A percentile compares a stretch with the other conserved stretches of the same genome.
Evolutionary conservation across 2,888 invertebrate species (phyloP).

Genomic region (Strigamia maritima): DNA sequence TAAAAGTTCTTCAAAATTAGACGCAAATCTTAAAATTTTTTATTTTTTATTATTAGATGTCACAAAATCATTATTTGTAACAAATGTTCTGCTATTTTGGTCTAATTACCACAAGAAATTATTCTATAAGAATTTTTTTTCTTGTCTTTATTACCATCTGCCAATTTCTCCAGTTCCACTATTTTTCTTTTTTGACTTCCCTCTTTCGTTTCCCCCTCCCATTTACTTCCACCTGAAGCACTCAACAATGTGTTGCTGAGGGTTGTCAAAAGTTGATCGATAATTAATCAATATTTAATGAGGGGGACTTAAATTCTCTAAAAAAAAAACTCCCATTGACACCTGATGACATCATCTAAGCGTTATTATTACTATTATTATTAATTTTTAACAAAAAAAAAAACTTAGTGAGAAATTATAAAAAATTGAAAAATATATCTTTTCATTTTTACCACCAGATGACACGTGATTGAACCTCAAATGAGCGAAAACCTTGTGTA

Average conservation of each 20-base stretch:
- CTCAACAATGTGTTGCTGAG: constrained; percentile 1
- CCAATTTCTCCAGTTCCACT: background rate
- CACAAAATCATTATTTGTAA: no score
- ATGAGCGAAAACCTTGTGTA: background rate
- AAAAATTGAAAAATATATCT: background rate
- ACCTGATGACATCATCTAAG: constrained; percentile 3
- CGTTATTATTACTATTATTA: background rate
- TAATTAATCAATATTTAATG: constrained; percentile 10
- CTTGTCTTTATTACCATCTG: background rate
- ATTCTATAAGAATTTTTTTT: background rate
- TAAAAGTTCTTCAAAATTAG: no score
- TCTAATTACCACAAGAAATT: background rate
- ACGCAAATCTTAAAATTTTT: no score
- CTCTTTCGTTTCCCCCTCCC: background rate
- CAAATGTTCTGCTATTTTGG: background rate
- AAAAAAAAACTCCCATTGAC: background rate
- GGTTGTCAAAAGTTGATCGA: constrained; percentile 2
- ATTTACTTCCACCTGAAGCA: constrained; percentile 15
- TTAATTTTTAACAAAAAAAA: background rate
- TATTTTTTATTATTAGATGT: no score
- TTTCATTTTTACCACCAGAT: background rate
- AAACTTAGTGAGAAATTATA: background rate
- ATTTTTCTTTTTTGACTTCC: constrained; percentile 2
- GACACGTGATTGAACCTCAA: background rate
- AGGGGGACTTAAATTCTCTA: background rate